Conservation (phyloP, 2,797 vertebrate species). For the Sphenodon punctatus region DNA sequence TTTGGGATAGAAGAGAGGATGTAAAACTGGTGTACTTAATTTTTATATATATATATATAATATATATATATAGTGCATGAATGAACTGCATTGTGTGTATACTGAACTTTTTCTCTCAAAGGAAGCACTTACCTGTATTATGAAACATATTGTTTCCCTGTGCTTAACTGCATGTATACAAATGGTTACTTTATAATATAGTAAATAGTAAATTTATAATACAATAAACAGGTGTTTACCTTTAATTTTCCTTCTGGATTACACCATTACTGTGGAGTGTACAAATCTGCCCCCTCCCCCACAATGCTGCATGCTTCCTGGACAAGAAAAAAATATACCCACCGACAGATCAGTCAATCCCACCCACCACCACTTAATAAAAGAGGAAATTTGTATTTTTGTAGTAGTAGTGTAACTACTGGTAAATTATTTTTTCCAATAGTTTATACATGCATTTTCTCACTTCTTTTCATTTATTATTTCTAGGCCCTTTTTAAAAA, state of each 20-base stretch:
- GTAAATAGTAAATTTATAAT: not conserved
- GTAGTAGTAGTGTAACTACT: not conserved
- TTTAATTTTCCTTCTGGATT: constrained; percentile 11
- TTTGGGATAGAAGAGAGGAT: too few species aligned
- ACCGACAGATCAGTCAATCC: not conserved
- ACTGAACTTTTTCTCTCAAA: too few species aligned
- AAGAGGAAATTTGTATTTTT: not conserved
- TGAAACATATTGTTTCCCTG: too few species aligned
- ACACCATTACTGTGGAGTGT: not conserved
- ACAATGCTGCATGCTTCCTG: not conserved
- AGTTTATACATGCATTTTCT: not conserved
- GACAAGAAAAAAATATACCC: not conserved
- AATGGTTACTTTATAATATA: too few species aligned
- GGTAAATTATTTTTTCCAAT: not conserved
- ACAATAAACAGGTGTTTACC: not conserved
- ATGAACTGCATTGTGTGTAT: too few species aligned
- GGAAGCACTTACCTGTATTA: too few species aligned
- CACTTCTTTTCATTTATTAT: not conserved
- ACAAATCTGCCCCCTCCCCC: too few species aligned
- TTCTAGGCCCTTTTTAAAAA: too few species aligned
- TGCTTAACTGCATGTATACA: too few species aligned
- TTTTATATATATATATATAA: too few species aligned
- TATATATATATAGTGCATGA: too few species aligned
- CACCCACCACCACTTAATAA: fast-evolving
- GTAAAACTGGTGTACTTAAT: too few species aligned